Conservation (phyloP, 2,797 vertebrate genomes). For the Echeneis naucrates region DNA sequence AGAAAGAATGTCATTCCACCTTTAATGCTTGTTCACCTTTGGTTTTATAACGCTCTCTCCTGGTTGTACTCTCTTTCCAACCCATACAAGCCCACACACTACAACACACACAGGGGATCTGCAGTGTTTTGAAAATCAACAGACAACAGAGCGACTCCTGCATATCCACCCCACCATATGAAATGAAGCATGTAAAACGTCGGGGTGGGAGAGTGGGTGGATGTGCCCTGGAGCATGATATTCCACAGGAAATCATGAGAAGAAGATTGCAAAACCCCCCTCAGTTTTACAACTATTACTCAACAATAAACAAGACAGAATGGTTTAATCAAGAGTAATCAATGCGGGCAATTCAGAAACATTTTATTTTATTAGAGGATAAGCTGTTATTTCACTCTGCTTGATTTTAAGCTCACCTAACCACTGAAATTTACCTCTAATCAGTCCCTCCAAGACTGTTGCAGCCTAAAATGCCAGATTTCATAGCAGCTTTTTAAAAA, state of each 20-base stretch:
- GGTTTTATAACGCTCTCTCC: conserved; percentile 31
- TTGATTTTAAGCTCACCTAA: not conserved
- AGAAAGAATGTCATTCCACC: conserved; percentile 42
- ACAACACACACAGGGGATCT: conserved; percentile 6
- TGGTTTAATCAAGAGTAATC: not conserved
- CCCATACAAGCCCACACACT: conserved; percentile 8
- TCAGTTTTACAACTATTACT: not conserved
- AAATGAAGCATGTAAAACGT: not conserved
- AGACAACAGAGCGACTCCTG: not conserved
- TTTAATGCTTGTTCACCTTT: conserved; percentile 46
- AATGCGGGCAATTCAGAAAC: not conserved
- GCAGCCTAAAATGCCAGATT: too few relatives aligned
- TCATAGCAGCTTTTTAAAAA: too few relatives aligned
- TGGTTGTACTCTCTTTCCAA: conserved; percentile 1
- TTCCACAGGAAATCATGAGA: not conserved
- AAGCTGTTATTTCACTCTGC: not conserved
- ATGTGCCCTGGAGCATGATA: not conserved
- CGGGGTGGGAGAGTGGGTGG: not conserved
- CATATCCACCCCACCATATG: not conserved
- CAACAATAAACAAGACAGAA: not conserved
- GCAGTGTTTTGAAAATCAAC: conserved; percentile 27
- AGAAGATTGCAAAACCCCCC: not conserved
- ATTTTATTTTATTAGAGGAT: not conserved
- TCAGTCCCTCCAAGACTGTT: too few relatives aligned
- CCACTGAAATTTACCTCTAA: not conserved